Base-by-base conservation (phyloP, 2,113 vertebrate genomes). In the Anarhynchus alexandrinus region DNA sequence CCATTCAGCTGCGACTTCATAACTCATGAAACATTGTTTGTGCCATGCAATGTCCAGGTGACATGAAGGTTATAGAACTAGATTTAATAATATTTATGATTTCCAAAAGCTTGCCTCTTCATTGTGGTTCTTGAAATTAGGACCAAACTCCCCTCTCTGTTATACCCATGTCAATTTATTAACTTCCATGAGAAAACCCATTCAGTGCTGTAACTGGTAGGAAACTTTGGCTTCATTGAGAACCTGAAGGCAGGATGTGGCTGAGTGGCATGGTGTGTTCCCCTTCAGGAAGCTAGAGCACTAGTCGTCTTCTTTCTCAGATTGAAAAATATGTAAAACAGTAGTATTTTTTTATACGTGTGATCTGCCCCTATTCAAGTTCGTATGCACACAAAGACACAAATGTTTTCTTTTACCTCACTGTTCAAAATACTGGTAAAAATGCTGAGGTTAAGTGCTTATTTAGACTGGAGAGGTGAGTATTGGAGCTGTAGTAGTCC, bases 191-290 rank as follows among this genome's bases (percentile, higher is more conserved):
- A 77, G 51, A 78, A 77, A 69, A 77, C 27, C 57, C 30, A 14
- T 73, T 49, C 54, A 11, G 6, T 43, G 45, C 22, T 86, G 25
- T 49, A 66, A 69, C 30, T 57, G n/a, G 19, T 61, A 55, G 40
- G n/a, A 67, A 64, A 30, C 22, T 47, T 64, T 11, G n/a, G 38
- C 40, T 82, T 59, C 27, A 14, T 2, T 86, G 82, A 32, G 54
- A 77, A 52, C 26, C 30, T 26, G 9, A 69, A 69, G 10, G 26
- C 34, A 36, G 36, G 27, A 42, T 49, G 34, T 45, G 70, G 32
- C 22, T 3, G 1, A 13, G 14, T 49, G 43, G 23, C 66, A 32
- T 3, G 4, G 5, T 0, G 0, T 54, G 11, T 36, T 89, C 22
- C 40, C 22, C 49, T 90, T 47, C 47, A 40, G 82, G 51, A 70